Evolutionary conservation across 2,113 vertebrate genomes (phyloP), one percentile per base, ranked within the genome.

Genomic region (Coturnix japonica): DNA sequence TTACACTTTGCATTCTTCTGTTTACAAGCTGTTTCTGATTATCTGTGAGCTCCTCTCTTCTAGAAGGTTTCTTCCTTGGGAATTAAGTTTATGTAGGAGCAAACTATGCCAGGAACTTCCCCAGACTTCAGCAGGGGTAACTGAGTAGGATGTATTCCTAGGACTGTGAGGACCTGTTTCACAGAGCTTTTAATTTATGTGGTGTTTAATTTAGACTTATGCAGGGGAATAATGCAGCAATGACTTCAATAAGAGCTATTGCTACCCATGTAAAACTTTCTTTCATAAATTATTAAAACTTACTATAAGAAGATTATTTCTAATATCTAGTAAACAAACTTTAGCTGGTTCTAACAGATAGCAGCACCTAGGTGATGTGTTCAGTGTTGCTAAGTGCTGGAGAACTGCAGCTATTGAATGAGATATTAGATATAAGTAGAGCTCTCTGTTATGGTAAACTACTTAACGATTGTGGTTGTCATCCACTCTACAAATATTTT

Each of bases 391-490:
- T 71, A n/a, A 65, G 57, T 16, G 7, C 19, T 53, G 64, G 57
- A 78, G 70, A 74, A 18, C 21, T 30, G 30, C 73, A 86, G 65
- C 39, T 71, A 39, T 22, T 54, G 15, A 11, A 64, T 9, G 65
- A 28, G 51, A 53, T 53, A 53, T 53, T 53, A 53, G 51, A 28
- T 53, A 16, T 53, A 28, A 28, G 3, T 0, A 43, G 26, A 67
- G 30, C 11, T 39, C 33, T 28, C n/a, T 85, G 41, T 47, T 35
- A 37, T 0, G 5, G 31, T 64, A 51, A 60, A 60, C 74, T 69
- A 30, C 51, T 37, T 35, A 41, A 21, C 0, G 3, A 56, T 28
- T 75, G 57, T 0, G 0, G 64, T 37, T 54, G 22, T 61, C 70
- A 44, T 92, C 89, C 67, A 53, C 33, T 44, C 9, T 54, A 53